Percentiles rank a stretch among this genome's conserved stretches.
These are phyloP conservation scores for Sarcophaga bullata DNA, from an alignment of 1,140 invertebrate species.

Conservation along the genomic window DNA sequence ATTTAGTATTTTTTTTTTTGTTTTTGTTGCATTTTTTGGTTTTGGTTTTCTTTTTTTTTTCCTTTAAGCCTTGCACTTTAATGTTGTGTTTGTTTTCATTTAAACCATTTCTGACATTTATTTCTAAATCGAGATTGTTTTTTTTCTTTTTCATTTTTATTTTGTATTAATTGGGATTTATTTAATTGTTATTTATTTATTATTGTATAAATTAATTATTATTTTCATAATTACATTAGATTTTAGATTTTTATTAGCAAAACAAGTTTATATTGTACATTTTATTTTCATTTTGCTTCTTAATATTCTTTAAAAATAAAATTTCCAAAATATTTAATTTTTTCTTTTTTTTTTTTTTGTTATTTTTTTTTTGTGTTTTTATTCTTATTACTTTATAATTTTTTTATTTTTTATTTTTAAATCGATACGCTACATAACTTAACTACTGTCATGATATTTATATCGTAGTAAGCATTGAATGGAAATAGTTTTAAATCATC, in stretches of 20 bases:
- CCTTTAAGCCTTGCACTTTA: too few species aligned
- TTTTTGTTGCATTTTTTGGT: too few species aligned
- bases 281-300: constrained; percentile 9
- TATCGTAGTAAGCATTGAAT: too few species aligned
- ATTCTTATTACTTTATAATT: too few species aligned
- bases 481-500: too few species aligned
- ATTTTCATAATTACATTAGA: neutral
- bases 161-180: neutral
- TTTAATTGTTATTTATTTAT: neutral
- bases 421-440: neutral
- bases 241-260: neutral
- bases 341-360: neutral
- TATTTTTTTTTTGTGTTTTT: too few species aligned
- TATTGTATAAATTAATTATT: neutral
- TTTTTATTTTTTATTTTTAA: neutral
- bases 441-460: too few species aligned
- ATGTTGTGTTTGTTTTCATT: neutral
- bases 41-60: too few species aligned
- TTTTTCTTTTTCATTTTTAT: neutral
- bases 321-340: neutral
- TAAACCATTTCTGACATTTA: neutral
- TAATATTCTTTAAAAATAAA: constrained; percentile 16
- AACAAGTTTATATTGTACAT: neutral
- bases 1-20: too few species aligned
- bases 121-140: neutral